Percentiles rank a stretch among this genome's conserved stretches.
These are phyloP conservation scores for Syngnathus rostellatus DNA, from an alignment of 2,797 vertebrate genomes.

Conservation along the genomic window DNA sequence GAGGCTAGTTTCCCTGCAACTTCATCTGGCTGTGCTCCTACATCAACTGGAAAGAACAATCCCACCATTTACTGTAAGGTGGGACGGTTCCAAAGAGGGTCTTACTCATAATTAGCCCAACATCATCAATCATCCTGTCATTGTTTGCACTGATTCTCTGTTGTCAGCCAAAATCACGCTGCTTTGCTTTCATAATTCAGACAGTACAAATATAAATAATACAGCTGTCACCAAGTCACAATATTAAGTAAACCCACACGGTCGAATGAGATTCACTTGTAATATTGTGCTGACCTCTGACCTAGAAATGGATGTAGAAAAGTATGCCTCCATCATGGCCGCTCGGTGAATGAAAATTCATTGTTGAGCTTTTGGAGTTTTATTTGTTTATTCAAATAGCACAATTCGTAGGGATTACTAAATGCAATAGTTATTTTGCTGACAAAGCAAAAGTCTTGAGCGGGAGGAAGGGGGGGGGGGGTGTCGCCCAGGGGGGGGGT, in stretches of 20 bases:
- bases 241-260: not conserved
- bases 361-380: not conserved
- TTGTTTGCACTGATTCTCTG: conserved; percentile 6
- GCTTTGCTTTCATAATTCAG: not conserved
- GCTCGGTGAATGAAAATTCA: no score
- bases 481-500: no score
- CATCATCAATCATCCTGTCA: conserved; percentile 17
- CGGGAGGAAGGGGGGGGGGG: no score
- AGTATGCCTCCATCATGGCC: not conserved
- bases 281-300: no score
- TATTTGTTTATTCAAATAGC: not conserved
- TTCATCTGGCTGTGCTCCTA: conserved; percentile 35
- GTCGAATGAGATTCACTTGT: not conserved
- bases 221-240: not conserved
- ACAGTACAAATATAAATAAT: not conserved
- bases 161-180: not conserved
- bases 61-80: conserved; percentile 25
- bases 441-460: conserved; percentile 1
- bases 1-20: conserved; percentile 14
- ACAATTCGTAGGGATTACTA: not conserved
- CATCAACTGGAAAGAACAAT: conserved; percentile 29
- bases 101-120: conserved; percentile 17
- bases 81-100: conserved; percentile 8
- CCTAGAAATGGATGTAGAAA: not conserved
- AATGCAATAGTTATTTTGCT: not conserved